phyloP scores from a whole-genome alignment of 2,888 invertebrate species.

The Poecilobothrus nobilitatus region DNA sequence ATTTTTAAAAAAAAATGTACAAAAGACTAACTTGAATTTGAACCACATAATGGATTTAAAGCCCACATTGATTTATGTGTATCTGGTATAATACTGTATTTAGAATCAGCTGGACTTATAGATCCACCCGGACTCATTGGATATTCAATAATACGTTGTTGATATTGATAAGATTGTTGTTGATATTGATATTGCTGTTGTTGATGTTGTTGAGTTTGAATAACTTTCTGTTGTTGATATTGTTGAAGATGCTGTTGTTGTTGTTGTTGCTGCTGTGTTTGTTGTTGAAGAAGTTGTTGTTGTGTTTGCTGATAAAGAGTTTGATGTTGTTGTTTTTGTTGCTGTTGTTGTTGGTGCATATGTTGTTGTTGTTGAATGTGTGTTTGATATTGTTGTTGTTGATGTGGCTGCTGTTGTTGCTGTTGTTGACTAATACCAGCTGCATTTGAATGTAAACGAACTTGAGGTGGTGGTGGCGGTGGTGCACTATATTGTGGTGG shows the following conservation, averaged over 20 bases:
- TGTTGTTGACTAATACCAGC: background rate
- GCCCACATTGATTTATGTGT: conserved; percentile 29
- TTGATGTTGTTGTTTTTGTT: background rate
- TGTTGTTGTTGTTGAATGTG: background rate
- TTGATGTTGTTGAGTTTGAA: background rate
- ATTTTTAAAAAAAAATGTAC: background rate
- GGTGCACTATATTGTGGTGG: conserved; percentile 24
- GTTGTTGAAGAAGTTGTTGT: background rate
- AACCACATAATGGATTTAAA: conserved; percentile 46
- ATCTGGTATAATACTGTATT: conserved; percentile 23
- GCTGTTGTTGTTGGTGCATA: background rate
- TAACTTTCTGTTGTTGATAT: background rate
- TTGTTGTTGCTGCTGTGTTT: background rate
- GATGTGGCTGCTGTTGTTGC: background rate
- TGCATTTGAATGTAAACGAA: conserved; percentile 11
- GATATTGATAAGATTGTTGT: background rate
- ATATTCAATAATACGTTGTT: conserved; percentile 15
- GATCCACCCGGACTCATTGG: conserved; percentile 17
- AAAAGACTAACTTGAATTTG: conserved; percentile 54
- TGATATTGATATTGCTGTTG: background rate
- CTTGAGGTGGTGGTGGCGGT: conserved; percentile 20
- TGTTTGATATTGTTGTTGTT: background rate
- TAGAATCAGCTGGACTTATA: conserved; percentile 21
- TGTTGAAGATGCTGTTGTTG: background rate
- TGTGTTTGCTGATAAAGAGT: background rate